These are phyloP conservation scores for Mesembrinibis cayennensis DNA, from an alignment of 2,113 vertebrate species.

Conservation along the genomic window DNA sequence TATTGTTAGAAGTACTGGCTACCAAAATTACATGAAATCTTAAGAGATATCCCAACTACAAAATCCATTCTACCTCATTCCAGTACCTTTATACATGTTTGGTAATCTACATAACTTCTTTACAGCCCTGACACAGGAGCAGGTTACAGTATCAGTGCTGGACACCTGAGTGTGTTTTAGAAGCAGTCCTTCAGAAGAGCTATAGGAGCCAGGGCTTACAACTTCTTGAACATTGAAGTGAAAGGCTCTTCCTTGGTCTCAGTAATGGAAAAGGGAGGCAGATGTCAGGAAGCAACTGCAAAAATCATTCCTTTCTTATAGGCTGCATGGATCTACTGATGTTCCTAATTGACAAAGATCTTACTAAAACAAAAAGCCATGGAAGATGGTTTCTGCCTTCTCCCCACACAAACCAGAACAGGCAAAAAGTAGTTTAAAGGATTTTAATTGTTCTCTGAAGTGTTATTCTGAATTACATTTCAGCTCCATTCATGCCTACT, in stretches of 20 bases:
- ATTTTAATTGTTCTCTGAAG: not conserved
- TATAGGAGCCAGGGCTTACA: not conserved
- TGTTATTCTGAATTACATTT: not conserved
- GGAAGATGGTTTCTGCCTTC: not conserved
- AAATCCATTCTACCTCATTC: not conserved
- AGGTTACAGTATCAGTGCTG: not conserved
- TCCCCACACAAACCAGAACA: not conserved
- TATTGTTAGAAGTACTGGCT: not conserved
- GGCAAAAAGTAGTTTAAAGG: not conserved
- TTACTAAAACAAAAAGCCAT: not conserved
- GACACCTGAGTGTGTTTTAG: not conserved
- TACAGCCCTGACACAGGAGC: not conserved
- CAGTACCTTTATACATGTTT: not conserved
- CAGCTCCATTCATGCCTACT: not conserved
- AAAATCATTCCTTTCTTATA: not conserved
- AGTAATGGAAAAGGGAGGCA: not conserved
- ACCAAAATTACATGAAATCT: not conserved
- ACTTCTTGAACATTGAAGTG: not conserved
- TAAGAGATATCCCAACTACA: not conserved
- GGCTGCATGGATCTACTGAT: not conserved
- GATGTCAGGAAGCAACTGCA: not conserved
- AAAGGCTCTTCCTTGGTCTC: not conserved
- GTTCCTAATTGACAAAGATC: not conserved
- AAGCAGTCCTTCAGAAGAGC: not conserved
- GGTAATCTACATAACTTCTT: not conserved